Conservation (phyloP, 2,888 invertebrate genomes). For the Subacronicta megacephala region DNA sequence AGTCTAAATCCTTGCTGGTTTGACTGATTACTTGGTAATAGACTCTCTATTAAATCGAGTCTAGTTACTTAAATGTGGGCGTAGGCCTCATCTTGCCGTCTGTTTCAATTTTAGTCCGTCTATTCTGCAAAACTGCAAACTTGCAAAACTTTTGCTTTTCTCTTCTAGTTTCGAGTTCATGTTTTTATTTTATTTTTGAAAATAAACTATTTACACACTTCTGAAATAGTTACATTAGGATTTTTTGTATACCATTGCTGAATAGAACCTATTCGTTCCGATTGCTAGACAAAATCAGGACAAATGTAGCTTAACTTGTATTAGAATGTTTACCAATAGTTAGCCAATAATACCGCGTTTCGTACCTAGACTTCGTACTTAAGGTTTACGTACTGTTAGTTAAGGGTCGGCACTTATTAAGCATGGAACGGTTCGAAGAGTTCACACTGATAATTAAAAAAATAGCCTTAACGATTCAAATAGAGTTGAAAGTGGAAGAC, state of each 20-base stretch:
- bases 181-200: no score
- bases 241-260: no score
- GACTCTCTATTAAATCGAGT: constrained; percentile 1
- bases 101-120: neutral
- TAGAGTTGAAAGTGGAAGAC: neutral
- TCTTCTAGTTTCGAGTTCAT: no score
- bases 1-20: constrained; percentile 16
- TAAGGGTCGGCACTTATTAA: constrained; percentile 1
- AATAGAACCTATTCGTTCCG: neutral
- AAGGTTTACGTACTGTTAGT: constrained; percentile 39
- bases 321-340: constrained; percentile 40
- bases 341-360: constrained; percentile 37
- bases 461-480: neutral
- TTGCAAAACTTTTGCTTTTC: no score
- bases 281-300: constrained; percentile 20
- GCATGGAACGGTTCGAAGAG: neutral
- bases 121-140: no score
- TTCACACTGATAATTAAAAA: neutral
- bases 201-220: no score
- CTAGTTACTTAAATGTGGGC: neutral
- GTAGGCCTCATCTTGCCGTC: neutral
- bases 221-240: no score
- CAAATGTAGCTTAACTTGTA: constrained; percentile 15
- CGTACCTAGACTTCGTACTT: constrained; percentile 47
- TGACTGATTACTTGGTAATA: constrained; percentile 28